Percentiles rank a stretch among this genome's conserved stretches.
phyloP scores from a whole-genome alignment of 2,888 invertebrate genomes.

The Tanytarsus gracilentus region DNA sequence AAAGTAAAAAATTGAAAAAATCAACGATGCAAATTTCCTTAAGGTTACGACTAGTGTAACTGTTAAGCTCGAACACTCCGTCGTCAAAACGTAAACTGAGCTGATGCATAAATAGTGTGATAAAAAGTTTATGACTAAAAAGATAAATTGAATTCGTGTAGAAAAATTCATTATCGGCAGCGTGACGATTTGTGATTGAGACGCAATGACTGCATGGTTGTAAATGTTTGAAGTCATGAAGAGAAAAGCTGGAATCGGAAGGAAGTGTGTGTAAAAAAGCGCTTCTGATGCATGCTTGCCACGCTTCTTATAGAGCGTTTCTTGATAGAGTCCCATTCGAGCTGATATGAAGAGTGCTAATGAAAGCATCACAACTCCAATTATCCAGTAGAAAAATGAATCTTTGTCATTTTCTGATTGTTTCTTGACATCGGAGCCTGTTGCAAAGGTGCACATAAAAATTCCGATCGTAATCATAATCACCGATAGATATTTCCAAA shows the following conservation, averaged over 20 bases:
- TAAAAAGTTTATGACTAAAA: slow-evolving; percentile 69
- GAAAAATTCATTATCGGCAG: slow-evolving; percentile 51
- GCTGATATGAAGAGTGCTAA: slow-evolving; percentile 87
- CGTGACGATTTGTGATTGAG: slow-evolving; percentile 49
- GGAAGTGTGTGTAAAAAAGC: slow-evolving; percentile 75
- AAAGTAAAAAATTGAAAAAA: slow-evolving; percentile 91
- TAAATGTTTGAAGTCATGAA: slow-evolving; percentile 68
- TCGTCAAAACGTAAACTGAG: slow-evolving; percentile 87
- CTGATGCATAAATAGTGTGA: slow-evolving; percentile 93
- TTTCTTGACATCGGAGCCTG: slow-evolving; percentile 46
- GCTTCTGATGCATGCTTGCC: slow-evolving; percentile 91
- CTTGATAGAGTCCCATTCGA: slow-evolving; percentile 92
- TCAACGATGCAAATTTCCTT: slow-evolving; percentile 85
- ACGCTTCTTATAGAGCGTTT: slow-evolving; percentile 67
- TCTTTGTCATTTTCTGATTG: slow-evolving; percentile 34
- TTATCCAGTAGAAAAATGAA: slow-evolving; percentile 51
- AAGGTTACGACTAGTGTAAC: slow-evolving; percentile 94
- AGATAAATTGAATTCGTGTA: slow-evolving; percentile 67
- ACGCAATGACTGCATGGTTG: slow-evolving; percentile 64
- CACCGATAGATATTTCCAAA: slow-evolving; percentile 83
- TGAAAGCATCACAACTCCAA: slow-evolving; percentile 74
- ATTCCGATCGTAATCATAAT: slow-evolving; percentile 88
- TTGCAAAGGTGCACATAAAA: slow-evolving; percentile 79
- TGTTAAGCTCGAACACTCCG: slow-evolving; percentile 87
- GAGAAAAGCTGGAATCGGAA: slow-evolving; percentile 84